Percentiles rank a stretch among this genome's conserved stretches.
Evolutionary conservation across 2,797 vertebrate species (phyloP).

Genomic region (Huso huso): DNA sequence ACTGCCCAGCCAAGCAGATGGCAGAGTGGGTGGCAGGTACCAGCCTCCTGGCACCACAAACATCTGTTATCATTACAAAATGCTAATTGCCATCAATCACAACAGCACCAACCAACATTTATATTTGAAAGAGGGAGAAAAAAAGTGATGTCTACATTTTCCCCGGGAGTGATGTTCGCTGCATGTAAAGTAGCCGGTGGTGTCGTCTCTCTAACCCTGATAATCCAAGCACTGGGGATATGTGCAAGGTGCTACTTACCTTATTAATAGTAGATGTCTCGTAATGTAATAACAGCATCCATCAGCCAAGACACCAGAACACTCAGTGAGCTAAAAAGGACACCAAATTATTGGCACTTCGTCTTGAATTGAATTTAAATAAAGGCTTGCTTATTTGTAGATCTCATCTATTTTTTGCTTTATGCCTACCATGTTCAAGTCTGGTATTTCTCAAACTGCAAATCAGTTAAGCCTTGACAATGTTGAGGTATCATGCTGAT

Average conservation of each 20-base stretch:
- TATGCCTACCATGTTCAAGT: no score
- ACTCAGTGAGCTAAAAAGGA: background rate
- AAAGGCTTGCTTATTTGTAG: no score
- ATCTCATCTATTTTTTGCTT: no score
- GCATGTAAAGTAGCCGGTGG: slow-evolving; percentile 48
- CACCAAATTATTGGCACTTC: no score
- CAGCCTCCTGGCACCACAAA: slow-evolving; percentile 82
- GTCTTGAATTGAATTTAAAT: no score
- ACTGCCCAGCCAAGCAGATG: slow-evolving; percentile 75
- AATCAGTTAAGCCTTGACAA: no score
- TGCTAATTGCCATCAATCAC: slow-evolving; percentile 92
- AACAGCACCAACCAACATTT: slow-evolving; percentile 77
- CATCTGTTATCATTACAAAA: slow-evolving; percentile 89
- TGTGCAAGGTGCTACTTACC: slow-evolving; percentile 32
- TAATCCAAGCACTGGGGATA: slow-evolving; percentile 35
- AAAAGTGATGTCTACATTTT: slow-evolving; percentile 65
- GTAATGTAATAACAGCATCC: slow-evolving; percentile 23
- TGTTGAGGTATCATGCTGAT: no score
- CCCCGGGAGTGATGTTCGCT: slow-evolving; percentile 45
- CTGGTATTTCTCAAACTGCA: no score
- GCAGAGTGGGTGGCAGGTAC: slow-evolving; percentile 76
- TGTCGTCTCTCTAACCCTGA: slow-evolving; percentile 30
- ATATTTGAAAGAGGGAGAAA: slow-evolving; percentile 42
- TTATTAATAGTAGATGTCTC: slow-evolving; percentile 44
- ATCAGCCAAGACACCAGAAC: background rate